These are phyloP conservation scores for Myiotriccus ornatus DNA, from an alignment of 2,797 vertebrate genomes.

Conservation along the genomic window DNA sequence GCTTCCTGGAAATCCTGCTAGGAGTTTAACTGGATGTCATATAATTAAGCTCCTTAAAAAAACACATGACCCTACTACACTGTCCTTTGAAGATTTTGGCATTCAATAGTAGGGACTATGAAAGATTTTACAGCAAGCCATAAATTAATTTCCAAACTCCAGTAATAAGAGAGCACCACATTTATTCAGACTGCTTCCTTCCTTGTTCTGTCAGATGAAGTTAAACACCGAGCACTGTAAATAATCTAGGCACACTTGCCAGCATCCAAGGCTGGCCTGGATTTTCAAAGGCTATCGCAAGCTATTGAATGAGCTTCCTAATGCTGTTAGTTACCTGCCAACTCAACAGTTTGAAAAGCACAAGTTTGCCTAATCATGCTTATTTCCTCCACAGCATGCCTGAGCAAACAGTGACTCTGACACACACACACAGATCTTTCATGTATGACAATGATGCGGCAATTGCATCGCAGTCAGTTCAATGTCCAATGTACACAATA, in stretches of 20 bases:
- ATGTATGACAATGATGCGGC: accelerated
- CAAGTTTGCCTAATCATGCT: not conserved
- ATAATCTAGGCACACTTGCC: conserved; percentile 12
- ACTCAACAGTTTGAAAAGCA: not conserved
- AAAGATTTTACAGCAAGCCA: conserved; percentile 13
- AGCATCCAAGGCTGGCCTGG: not conserved
- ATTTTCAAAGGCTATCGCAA: not conserved
- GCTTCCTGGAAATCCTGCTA: not conserved
- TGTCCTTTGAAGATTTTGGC: conserved; percentile 8
- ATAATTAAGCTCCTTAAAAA: not conserved
- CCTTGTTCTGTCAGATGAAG: conserved; percentile 50
- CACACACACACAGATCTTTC: not conserved
- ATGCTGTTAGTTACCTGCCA: not conserved
- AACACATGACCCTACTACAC: not conserved
- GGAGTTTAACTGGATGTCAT: not conserved
- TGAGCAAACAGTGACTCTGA: not conserved
- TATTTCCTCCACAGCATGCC: not conserved
- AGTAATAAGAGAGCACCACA: conserved; percentile 26
- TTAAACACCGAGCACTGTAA: conserved; percentile 39
- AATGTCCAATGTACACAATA: not conserved
- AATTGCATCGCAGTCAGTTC: not conserved
- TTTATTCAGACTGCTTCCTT: conserved; percentile 58
- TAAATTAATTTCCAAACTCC: conserved; percentile 48
- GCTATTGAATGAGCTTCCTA: not conserved
- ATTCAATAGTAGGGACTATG: not conserved